These are phyloP conservation scores for Brenthis ino DNA, from an alignment of 2,888 invertebrate genomes.

Conservation along the genomic window DNA sequence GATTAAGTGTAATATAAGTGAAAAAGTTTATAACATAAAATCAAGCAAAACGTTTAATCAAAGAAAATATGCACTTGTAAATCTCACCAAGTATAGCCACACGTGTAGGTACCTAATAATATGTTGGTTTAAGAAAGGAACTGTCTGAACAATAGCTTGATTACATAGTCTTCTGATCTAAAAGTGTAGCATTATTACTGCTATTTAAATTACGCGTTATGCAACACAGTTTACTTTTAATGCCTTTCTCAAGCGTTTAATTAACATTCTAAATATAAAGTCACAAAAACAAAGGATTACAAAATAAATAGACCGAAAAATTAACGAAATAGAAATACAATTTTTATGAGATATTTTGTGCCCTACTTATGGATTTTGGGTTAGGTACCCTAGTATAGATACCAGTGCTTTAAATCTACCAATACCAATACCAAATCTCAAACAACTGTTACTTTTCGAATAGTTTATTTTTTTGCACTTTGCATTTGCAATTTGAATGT, in stretches of 20 bases:
- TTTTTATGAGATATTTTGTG: not conserved
- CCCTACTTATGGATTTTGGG: too few species aligned
- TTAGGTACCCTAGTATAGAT: too few species aligned
- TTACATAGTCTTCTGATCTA: conserved; percentile 26
- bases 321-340: conserved; percentile 9
- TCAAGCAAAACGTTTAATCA: too few species aligned
- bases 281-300: conserved; percentile 39
- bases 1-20: too few species aligned
- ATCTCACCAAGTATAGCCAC: conserved; percentile 10
- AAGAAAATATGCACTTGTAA: not conserved
- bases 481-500: too few species aligned
- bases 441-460: too few species aligned
- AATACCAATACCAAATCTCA: too few species aligned
- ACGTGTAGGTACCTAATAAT: not conserved
- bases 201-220: conserved; percentile 48
- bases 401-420: too few species aligned
- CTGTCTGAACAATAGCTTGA: conserved; percentile 25
- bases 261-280: conserved; percentile 29
- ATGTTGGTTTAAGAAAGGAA: conserved; percentile 12
- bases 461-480: too few species aligned
- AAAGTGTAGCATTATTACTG: conserved; percentile 48
- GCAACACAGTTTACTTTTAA: conserved; percentile 36
- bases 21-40: too few species aligned
- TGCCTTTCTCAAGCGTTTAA: conserved; percentile 44
- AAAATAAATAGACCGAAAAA: conserved; percentile 35